Evolutionary conservation across 2,797 vertebrate genomes (phyloP).

Genomic region (Lophius americanus): DNA sequence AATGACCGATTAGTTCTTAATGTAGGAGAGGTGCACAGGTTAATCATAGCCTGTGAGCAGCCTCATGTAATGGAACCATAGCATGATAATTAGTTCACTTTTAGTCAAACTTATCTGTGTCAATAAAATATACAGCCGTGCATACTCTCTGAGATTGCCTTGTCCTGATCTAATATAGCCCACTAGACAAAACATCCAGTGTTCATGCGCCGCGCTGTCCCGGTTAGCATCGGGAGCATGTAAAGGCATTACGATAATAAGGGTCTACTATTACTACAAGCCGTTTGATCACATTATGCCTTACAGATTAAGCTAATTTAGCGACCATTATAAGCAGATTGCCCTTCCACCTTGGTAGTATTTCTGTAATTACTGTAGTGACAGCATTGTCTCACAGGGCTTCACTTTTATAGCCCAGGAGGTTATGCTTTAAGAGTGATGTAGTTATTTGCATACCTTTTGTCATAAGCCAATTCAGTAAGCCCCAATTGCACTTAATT

Average conservation of each 20-base stretch:
- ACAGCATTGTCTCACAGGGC: slow-evolving; percentile 49
- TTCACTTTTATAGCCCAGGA: slow-evolving; percentile 45
- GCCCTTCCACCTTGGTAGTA: slow-evolving; percentile 57
- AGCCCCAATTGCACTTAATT: slow-evolving; percentile 40
- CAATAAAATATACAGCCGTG: slow-evolving; percentile 72
- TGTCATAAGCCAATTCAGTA: slow-evolving; percentile 34
- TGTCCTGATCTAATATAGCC: slow-evolving; percentile 49
- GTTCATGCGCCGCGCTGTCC: slow-evolving; percentile 32
- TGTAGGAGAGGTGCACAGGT: slow-evolving; percentile 79
- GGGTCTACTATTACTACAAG: slow-evolving; percentile 49
- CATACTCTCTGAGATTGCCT: slow-evolving; percentile 23
- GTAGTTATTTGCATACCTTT: slow-evolving; percentile 37
- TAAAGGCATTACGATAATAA: slow-evolving; percentile 40
- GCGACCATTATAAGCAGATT: slow-evolving; percentile 55
- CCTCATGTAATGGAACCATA: slow-evolving; percentile 73
- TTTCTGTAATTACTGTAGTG: slow-evolving; percentile 61
- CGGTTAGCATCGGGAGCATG: slow-evolving; percentile 35
- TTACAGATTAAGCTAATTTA: slow-evolving; percentile 65
- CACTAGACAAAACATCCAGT: slow-evolving; percentile 48
- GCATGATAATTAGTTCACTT: slow-evolving; percentile 79
- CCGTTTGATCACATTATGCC: slow-evolving; percentile 63
- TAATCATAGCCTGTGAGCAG: slow-evolving; percentile 86
- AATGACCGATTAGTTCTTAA: slow-evolving; percentile 75
- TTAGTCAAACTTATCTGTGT: slow-evolving; percentile 81
- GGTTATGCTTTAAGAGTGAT: slow-evolving; percentile 45